These are phyloP conservation scores for Tipula helvola DNA, from an alignment of 2,888 invertebrate species.

Conservation along the genomic window DNA sequence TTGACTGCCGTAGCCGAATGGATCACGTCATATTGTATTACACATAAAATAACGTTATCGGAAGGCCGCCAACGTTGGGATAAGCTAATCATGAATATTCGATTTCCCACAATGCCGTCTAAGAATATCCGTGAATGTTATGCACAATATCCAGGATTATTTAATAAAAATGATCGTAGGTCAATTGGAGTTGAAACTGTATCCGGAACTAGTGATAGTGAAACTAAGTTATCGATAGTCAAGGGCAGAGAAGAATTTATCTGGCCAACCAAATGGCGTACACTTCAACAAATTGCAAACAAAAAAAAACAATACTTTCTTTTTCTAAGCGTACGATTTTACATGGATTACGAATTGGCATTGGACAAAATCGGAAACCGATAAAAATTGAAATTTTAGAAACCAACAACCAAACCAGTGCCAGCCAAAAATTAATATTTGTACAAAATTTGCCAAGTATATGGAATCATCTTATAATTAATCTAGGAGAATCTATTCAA, in stretches of 20 bases:
- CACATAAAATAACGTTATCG: not conserved
- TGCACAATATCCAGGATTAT: not conserved
- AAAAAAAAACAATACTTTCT: not conserved
- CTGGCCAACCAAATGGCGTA: too few species aligned
- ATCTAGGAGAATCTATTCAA: not conserved
- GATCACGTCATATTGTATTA: not conserved
- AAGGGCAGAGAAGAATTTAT: not conserved
- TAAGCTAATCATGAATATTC: not conserved
- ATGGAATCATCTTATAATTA: not conserved
- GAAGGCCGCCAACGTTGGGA: not conserved
- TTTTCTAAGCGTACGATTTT: not conserved
- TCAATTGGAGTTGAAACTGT: not conserved
- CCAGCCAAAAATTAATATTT: not conserved
- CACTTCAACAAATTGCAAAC: not conserved
- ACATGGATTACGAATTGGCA: not conserved
- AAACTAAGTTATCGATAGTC: not conserved
- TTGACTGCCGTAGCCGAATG: not conserved
- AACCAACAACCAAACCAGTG: not conserved
- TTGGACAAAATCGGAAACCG: not conserved
- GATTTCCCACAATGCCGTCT: not conserved
- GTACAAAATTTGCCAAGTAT: not conserved
- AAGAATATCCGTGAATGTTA: not conserved
- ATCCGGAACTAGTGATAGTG: not conserved
- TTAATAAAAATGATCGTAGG: not conserved
- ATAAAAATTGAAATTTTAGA: not conserved